phyloP scores from a whole-genome alignment of 2,797 vertebrate species.

The Danionella dracula region DNA sequence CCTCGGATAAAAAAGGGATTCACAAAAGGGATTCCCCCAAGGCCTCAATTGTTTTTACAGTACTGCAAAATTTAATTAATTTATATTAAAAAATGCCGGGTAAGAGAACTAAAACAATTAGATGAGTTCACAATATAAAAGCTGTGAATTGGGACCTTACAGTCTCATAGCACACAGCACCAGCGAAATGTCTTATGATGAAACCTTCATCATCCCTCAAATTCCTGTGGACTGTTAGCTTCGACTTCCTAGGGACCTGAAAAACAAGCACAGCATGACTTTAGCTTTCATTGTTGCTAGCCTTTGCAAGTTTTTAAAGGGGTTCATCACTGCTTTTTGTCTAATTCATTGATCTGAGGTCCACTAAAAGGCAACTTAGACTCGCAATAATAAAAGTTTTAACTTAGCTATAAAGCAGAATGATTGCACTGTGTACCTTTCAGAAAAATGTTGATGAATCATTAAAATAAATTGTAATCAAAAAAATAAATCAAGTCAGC shows the following conservation, averaged over 20 bases:
- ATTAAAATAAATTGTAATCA: too few species aligned
- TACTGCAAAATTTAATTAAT: not conserved
- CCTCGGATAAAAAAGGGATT: not conserved
- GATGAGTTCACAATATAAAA: not conserved
- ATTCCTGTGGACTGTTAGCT: slow-evolving; percentile 89
- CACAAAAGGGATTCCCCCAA: slow-evolving; percentile 8
- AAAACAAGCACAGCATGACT: slow-evolving; percentile 7
- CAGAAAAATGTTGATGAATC: too few species aligned
- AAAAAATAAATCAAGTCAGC: too few species aligned
- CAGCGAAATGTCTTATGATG: slow-evolving; percentile 93
- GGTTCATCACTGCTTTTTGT: too few species aligned
- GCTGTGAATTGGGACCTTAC: slow-evolving; percentile 59
- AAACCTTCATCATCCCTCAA: slow-evolving; percentile 96
- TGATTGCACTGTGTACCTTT: too few species aligned
- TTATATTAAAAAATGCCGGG: not conserved
- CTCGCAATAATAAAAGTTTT: too few species aligned
- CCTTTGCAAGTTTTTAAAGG: too few species aligned
- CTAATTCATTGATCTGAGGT: too few species aligned
- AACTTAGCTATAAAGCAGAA: too few species aligned
- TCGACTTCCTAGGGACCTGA: slow-evolving; percentile 96
- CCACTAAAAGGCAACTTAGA: too few species aligned
- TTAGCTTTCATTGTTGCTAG: not conserved
- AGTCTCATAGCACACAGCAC: slow-evolving; percentile 98
- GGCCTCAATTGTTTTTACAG: not conserved
- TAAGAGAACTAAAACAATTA: slow-evolving; percentile 5